Conservation (phyloP, 2,888 invertebrate species). For the Nudaria mundana region DNA sequence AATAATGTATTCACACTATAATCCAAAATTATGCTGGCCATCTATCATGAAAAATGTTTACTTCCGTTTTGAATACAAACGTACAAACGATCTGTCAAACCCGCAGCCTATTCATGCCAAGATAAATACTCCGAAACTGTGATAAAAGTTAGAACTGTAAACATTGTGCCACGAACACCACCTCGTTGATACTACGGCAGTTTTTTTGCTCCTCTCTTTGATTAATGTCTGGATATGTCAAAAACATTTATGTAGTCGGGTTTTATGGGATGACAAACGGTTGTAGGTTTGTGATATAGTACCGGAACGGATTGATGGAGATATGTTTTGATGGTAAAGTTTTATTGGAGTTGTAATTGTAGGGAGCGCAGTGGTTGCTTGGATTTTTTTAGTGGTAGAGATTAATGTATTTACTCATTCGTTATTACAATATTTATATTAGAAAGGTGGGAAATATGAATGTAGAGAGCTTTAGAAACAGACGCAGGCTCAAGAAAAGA, state of each 20-base stretch:
- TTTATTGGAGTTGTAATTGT: slow-evolving; percentile 18
- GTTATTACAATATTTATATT: too few relatives aligned
- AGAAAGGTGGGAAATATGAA: too few relatives aligned
- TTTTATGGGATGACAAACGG: slow-evolving; percentile 38
- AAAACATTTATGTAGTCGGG: slow-evolving; percentile 39
- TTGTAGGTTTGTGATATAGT: slow-evolving; percentile 29
- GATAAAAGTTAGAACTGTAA: slow-evolving; percentile 48
- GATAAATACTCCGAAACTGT: slow-evolving; percentile 58
- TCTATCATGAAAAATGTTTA: too few relatives aligned
- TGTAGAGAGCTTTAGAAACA: too few relatives aligned
- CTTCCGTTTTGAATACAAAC: too few relatives aligned
- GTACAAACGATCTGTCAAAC: slow-evolving; percentile 64
- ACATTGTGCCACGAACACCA: slow-evolving; percentile 28
- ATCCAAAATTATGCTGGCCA: too few relatives aligned
- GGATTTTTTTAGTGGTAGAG: neutral
- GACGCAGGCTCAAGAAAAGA: too few relatives aligned
- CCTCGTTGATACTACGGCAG: slow-evolving; percentile 11
- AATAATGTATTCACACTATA: too few relatives aligned
- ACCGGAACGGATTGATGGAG: slow-evolving; percentile 25
- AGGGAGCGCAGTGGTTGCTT: neutral
- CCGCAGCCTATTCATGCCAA: slow-evolving; percentile 53
- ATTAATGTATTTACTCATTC: neutral
- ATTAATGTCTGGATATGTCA: slow-evolving; percentile 42
- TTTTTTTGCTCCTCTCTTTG: slow-evolving; percentile 37
- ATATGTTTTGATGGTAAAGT: slow-evolving; percentile 17